phyloP scores from a whole-genome alignment of 1,140 invertebrate genomes.

The Megalopta genalis region DNA sequence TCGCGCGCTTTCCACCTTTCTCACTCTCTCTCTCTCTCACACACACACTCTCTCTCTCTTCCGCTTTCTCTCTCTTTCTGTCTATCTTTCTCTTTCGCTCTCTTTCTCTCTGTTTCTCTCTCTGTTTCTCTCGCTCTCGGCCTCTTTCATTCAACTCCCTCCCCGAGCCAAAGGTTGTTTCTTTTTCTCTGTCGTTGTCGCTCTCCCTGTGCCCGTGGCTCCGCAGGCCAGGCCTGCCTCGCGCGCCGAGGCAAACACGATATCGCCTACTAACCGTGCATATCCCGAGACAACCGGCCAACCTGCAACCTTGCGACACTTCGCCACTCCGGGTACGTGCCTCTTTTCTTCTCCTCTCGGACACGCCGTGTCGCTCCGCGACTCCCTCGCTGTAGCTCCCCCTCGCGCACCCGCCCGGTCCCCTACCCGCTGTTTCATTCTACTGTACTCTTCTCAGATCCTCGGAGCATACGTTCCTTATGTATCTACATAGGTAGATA shows the following conservation, averaged over 20 bases:
- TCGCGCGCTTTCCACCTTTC: conserved; percentile 37
- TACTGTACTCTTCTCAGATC: neutral
- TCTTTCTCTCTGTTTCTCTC: conserved; percentile 10
- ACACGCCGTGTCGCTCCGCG: too few species aligned
- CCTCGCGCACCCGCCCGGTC: neutral
- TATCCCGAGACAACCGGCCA: conserved; percentile 57
- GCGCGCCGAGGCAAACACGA: conserved; percentile 61
- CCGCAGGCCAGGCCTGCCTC: conserved; percentile 40
- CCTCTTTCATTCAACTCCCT: neutral
- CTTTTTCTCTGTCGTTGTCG: conserved; percentile 40
- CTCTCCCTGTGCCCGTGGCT: conserved; percentile 34
- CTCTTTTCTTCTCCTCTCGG: conserved; percentile 21
- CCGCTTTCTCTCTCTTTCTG: conserved; percentile 27
- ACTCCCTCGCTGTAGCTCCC: neutral
- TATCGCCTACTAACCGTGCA: conserved; percentile 63
- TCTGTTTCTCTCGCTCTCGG: conserved; percentile 24
- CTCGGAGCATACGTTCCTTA: neutral
- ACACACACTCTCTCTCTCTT: conserved; percentile 40
- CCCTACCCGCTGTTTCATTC: conserved; percentile 25
- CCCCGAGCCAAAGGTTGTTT: conserved; percentile 1
- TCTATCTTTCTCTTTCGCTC: neutral
- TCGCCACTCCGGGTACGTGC: conserved; percentile 43
- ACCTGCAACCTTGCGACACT: conserved; percentile 28
- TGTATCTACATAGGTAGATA: conserved; percentile 16
- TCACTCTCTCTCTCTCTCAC: conserved; percentile 39